Percentiles rank a stretch among this genome's conserved stretches.
Conservation (phyloP, 2,113 vertebrate genomes). For the Indicator indicator region DNA sequence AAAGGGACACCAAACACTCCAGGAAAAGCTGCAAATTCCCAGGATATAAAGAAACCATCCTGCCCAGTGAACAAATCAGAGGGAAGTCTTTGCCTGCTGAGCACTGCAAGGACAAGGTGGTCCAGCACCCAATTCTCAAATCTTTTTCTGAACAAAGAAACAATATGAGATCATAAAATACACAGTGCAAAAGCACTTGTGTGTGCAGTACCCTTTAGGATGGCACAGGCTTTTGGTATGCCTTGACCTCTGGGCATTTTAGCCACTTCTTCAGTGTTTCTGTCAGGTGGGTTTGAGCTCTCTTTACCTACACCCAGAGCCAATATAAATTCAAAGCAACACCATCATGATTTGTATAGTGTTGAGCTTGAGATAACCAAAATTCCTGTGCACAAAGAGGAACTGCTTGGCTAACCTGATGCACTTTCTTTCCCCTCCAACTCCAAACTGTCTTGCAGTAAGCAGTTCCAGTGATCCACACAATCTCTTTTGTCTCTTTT, state of each 20-base stretch:
- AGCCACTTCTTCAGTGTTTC: neutral
- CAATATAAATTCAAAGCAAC: neutral
- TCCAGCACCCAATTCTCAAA: neutral
- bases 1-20: neutral
- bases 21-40: neutral
- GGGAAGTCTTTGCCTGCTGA: neutral
- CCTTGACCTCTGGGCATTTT: neutral
- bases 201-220: neutral
- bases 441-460: neutral
- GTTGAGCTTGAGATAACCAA: neutral
- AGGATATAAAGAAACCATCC: neutral
- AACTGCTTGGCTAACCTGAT: neutral
- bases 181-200: neutral
- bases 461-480: neutral
- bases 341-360: neutral
- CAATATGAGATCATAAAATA: neutral
- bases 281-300: neutral
- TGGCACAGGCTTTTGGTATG: neutral
- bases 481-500: neutral
- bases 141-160: neutral
- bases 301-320: neutral
- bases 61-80: neutral
- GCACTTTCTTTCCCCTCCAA: neutral
- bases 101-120: neutral
- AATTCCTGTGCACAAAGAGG: fast-evolving